A percentile compares a stretch with the other conserved stretches of the same genome.
Conservation (phyloP, 2,888 invertebrate species). For the Sesia bembeciformis region DNA sequence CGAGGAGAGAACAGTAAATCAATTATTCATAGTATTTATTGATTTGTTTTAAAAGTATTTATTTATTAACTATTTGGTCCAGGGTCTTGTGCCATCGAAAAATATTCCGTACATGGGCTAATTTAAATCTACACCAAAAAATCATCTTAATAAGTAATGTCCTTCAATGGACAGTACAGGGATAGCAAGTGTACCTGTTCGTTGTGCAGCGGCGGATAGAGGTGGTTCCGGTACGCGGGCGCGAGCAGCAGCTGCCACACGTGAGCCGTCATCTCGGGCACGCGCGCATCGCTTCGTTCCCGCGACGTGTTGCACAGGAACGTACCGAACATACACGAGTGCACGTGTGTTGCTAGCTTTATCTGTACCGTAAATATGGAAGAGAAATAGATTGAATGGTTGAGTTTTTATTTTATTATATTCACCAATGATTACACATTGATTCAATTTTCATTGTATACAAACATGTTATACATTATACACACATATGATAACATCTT, state of each 20-base stretch:
- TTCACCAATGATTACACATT: neutral
- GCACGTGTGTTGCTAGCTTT: conserved; percentile 95
- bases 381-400: neutral
- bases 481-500: too few relatives aligned
- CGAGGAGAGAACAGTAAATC: too few relatives aligned
- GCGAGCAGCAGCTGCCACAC: conserved; percentile 91
- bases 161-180: too few relatives aligned
- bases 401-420: neutral
- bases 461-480: too few relatives aligned
- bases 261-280: conserved; percentile 82
- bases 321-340: conserved; percentile 97
- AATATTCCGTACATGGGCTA: too few relatives aligned
- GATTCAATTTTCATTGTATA: too few relatives aligned
- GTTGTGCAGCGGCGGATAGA: conserved; percentile 76
- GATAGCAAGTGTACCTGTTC: conserved; percentile 26
- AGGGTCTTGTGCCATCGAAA: too few relatives aligned
- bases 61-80: too few relatives aligned
- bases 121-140: too few relatives aligned
- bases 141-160: too few relatives aligned
- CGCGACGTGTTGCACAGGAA: conserved; percentile 92
- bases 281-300: conserved; percentile 79
- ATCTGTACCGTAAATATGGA: conserved; percentile 74
- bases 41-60: too few relatives aligned
- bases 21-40: too few relatives aligned
- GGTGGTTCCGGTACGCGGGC: conserved; percentile 88